Evolutionary conservation across 2,113 vertebrate genomes (phyloP), one percentile per base, ranked within the genome.

Genomic region (Globicephala melas): DNA sequence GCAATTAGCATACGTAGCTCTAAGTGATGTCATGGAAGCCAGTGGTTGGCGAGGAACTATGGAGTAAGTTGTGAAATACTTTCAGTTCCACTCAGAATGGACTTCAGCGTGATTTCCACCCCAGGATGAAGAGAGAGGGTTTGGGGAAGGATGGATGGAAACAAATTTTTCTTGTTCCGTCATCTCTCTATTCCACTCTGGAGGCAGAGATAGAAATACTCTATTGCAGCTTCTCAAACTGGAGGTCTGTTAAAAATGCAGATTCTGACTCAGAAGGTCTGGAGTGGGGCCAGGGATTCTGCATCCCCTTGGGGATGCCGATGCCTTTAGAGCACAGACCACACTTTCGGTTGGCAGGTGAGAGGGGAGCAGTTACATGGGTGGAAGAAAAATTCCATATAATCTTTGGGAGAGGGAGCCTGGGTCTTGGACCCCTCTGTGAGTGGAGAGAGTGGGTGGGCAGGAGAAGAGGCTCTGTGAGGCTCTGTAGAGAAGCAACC

Each of bases 11-110:
- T 70, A 15, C 50, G 1, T 25, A 62, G 25, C 60, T 86, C 73
- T 81, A 83, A 83, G 70, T 93, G 67, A 97, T 62, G 62, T 86
- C 95, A 95, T 53, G 63, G 89, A 96, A 95, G 65, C 36, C 60
- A 86, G 76, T 41, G 85, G 80, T 33, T 94, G 77, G 28, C 91
- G 89, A 91, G 44, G 31, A 88, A 41, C 71, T 71, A 47, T 50
- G n/a, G 20, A 44, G 6, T 79, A 63, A 77, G 73, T 89, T 96
- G 86, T 65, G 90, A 96, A 97, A 97, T 88, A 82, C 65, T 96
- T 96, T 97, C 92, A 97, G 92, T 97, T 97, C 89, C 70, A 55
- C n/a, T 96, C 23, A 74, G 6, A 90, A 94, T 44, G 81, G 28
- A 25, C 53, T 91, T 94, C 96, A 94, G 60, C 89, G 83, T 94